Evolutionary conservation across 2,113 vertebrate species (phyloP), one percentile per base, ranked within the genome.

Genomic region (Cynopterus brachyotis): DNA sequence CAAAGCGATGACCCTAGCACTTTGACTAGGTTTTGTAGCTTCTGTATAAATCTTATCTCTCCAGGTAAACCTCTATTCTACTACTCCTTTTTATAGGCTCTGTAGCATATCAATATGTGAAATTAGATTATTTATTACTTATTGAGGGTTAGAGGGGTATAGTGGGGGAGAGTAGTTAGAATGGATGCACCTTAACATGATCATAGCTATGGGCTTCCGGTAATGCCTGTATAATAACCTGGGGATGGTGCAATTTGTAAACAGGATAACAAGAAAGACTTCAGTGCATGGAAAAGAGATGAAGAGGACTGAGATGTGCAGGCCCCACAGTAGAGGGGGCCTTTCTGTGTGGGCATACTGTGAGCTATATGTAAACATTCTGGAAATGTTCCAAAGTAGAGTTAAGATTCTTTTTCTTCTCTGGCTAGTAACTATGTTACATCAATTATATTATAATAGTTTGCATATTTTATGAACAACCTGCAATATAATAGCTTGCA

Each of bases 391-490:
- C 37, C 64, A 35, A 24, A 92, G 60, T 32, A 55, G 9, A 47
- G 32, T 32, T 40, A 59, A 67, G 20, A 88, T 42, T 28, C 5
- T 66, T 37, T 79, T 67, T 84, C 45, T 24, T 64, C 53, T 50
- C 37, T 72, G 22, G 40, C 24, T 57, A 57, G 17, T 83, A 10
- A n/a, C 15, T 73, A 86, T 57, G 32, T 53, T 82, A 22, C 35
- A 22, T 50, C 26, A 50, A 6, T 60, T 80, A 67, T 24, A 50
- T 32, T 32, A 35, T 35, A 55, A 67, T 35, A 55, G 12, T 78
- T 85, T 76, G 35, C 53, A 42, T 95, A 82, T 89, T 95, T 75
- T 76, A 76, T 81, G 42, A 95, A 45, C 50, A 83, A 60, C 6
- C 28, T 69, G 57, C 40, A 72, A 62, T 60, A 67, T 15, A 87